Conservation (phyloP, 2,797 vertebrate genomes). For the Mormyrops boulengeri region DNA sequence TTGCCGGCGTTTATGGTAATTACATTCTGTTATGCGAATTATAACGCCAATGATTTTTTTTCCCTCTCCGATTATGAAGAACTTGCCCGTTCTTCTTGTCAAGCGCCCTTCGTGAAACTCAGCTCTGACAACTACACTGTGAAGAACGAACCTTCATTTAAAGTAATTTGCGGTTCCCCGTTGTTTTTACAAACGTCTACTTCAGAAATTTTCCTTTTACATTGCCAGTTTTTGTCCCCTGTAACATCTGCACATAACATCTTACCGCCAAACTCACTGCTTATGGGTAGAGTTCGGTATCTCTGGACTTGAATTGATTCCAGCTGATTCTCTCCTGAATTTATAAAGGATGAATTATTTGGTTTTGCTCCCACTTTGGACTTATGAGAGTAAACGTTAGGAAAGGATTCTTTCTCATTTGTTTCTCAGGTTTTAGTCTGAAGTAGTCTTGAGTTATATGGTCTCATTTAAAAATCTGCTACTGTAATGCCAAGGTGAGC, state of each 20-base stretch:
- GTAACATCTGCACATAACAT: background rate
- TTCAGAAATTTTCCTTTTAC: background rate
- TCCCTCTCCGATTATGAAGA: background rate
- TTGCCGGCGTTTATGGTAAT: background rate
- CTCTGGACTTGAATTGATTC: background rate
- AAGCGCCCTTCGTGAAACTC: background rate
- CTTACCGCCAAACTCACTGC: background rate
- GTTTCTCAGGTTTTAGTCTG: background rate
- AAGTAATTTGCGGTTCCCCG: background rate
- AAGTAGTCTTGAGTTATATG: background rate
- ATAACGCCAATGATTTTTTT: background rate
- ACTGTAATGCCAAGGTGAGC: background rate
- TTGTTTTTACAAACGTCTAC: background rate
- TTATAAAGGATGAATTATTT: background rate
- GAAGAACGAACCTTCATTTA: background rate
- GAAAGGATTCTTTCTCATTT: background rate
- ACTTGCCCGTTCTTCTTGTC: background rate
- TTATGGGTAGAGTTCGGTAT: background rate
- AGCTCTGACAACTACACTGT: background rate
- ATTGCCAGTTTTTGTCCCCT: background rate
- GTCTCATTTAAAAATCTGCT: background rate
- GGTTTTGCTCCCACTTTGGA: background rate
- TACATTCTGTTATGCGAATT: background rate
- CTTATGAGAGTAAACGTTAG: background rate
- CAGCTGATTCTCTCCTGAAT: background rate